phyloP scores from a whole-genome alignment of 2,113 vertebrate genomes.

The Perca fluviatilis region DNA sequence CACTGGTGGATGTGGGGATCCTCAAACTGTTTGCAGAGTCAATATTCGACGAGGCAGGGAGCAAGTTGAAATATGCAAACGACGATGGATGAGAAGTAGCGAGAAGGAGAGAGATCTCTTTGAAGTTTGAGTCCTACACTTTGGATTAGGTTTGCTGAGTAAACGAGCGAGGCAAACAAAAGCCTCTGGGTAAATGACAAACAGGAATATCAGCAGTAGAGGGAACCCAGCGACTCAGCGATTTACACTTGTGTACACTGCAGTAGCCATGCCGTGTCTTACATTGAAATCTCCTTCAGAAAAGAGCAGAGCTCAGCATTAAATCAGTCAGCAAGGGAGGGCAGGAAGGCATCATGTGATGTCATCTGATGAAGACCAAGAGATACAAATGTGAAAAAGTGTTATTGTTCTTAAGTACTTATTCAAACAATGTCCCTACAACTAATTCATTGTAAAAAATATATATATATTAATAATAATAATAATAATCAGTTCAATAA shows the following conservation, averaged over 20 bases:
- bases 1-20: conserved; percentile 22
- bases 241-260: conserved; percentile 53
- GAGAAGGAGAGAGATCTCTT: conserved; percentile 64
- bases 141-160: conserved; percentile 69
- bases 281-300: conserved; percentile 62
- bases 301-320: conserved; percentile 47
- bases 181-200: conserved; percentile 70
- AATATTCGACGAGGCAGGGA: conserved; percentile 55
- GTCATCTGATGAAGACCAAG: conserved; percentile 16
- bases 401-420: conserved; percentile 9
- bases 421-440: conserved; percentile 1
- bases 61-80: conserved; percentile 70
- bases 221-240: conserved; percentile 47
- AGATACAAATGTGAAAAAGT: neutral
- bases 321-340: conserved; percentile 3
- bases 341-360: conserved; percentile 5
- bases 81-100: conserved; percentile 56
- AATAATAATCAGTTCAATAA: neutral
- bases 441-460: neutral
- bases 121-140: conserved; percentile 71
- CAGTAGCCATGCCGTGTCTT: conserved; percentile 40
- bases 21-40: conserved; percentile 60
- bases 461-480: no score
- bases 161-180: conserved; percentile 63
- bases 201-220: conserved; percentile 56